Conservation (phyloP, 1,140 invertebrate genomes). For the Armadillidium nasatum region DNA sequence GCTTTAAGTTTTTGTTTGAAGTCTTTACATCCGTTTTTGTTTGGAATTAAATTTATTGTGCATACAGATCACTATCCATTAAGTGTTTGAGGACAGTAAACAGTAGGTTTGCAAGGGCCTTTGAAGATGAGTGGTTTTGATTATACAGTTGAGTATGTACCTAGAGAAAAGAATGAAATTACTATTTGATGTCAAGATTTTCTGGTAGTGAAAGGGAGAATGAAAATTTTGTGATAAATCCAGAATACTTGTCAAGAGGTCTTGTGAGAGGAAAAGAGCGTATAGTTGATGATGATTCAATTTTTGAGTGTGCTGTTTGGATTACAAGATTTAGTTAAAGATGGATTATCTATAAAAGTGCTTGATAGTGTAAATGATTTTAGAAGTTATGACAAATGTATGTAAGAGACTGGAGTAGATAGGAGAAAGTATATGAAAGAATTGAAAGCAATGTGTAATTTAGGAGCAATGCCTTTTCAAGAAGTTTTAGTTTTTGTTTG, state of each 20-base stretch:
- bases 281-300: neutral
- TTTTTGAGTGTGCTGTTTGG: neutral
- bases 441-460: neutral
- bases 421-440: neutral
- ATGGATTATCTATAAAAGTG: neutral
- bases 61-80: neutral
- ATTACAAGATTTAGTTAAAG: neutral
- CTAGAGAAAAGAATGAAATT: constrained; percentile 9
- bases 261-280: too few relatives aligned
- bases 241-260: too few relatives aligned
- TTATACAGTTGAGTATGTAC: constrained; percentile 5
- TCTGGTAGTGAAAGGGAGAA: too few relatives aligned
- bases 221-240: too few relatives aligned
- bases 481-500: neutral
- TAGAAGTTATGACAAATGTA: neutral
- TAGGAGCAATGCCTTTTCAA: constrained; percentile 10
- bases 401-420: neutral
- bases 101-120: neutral
- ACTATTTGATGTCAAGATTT: neutral
- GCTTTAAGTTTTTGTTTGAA: constrained; percentile 4
- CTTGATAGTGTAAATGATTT: neutral
- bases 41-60: constrained; percentile 9
- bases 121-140: constrained; percentile 19
- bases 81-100: neutral
- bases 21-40: constrained; percentile 4